A percentile compares a stretch with the other conserved stretches of the same genome.
Evolutionary conservation across 1,140 invertebrate genomes (phyloP).

Genomic region (Cherax destructor): DNA sequence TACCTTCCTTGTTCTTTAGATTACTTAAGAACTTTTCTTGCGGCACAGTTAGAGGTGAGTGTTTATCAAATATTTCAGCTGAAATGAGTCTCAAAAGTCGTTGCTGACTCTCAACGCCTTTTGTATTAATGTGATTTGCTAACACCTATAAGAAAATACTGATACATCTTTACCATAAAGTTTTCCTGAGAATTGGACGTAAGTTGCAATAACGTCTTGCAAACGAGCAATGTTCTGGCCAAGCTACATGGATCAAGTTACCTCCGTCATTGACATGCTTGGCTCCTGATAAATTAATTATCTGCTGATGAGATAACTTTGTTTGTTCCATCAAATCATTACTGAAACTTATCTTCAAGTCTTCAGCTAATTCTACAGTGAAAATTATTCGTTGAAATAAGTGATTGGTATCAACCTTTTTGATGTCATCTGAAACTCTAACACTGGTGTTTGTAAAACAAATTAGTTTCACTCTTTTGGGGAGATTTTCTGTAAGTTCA

Average conservation of each 20-base stretch:
- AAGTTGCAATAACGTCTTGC: not conserved
- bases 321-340: not conserved
- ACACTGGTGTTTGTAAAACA: not conserved
- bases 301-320: too few species aligned
- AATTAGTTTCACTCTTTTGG: conserved; percentile 21
- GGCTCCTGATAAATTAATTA: conserved; percentile 9
- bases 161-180: too few species aligned
- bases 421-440: too few species aligned
- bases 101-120: conserved; percentile 3
- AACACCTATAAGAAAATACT: not conserved
- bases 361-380: too few species aligned
- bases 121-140: conserved; percentile 24
- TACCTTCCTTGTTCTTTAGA: conserved; percentile 34
- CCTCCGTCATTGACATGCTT: not conserved
- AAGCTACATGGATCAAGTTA: not conserved
- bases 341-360: conserved; percentile 26
- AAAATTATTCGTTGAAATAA: not conserved
- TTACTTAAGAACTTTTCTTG: conserved; percentile 41
- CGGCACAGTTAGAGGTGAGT: conserved; percentile 26
- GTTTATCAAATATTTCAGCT: conserved; percentile 13
- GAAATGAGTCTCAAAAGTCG: conserved; percentile 38
- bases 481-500: conserved; percentile 9
- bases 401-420: too few species aligned
- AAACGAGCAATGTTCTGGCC: conserved; percentile 8
- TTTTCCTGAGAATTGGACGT: too few species aligned